phyloP scores from a whole-genome alignment of 2,113 vertebrate species.

The Actenoides lindsayi region DNA sequence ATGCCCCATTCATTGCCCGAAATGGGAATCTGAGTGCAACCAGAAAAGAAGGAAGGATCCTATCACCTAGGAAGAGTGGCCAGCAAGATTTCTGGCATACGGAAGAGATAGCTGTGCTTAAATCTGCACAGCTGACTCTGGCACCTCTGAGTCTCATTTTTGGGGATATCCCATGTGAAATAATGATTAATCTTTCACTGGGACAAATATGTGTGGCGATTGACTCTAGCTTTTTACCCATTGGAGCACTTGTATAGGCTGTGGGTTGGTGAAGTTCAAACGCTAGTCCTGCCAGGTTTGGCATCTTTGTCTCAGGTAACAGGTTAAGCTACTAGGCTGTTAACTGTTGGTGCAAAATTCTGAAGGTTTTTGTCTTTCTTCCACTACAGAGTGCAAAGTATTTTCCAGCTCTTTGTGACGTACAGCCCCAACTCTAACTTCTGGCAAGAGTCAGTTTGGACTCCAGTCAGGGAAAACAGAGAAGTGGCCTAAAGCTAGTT shows the following conservation, averaged over 20 bases:
- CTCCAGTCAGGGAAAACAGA: neutral
- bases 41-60: neutral
- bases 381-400: neutral
- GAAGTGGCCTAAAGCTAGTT: conserved; percentile 6
- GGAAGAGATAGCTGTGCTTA: neutral
- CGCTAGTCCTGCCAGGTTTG: neutral
- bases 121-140: neutral
- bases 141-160: neutral
- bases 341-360: neutral
- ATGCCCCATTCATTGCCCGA: neutral
- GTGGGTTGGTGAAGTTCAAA: neutral
- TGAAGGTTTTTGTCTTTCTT: neutral
- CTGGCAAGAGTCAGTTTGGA: neutral
- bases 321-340: neutral
- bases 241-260: neutral
- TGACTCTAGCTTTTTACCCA: neutral
- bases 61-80: neutral
- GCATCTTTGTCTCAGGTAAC: neutral
- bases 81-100: neutral
- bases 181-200: neutral
- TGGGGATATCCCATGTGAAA: neutral
- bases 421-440: conserved; percentile 1
- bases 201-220: rapidly evolving
- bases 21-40: neutral
- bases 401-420: neutral